Evolutionary conservation across 2,888 invertebrate genomes (phyloP).

Genomic region (Erebia epiphron): DNA sequence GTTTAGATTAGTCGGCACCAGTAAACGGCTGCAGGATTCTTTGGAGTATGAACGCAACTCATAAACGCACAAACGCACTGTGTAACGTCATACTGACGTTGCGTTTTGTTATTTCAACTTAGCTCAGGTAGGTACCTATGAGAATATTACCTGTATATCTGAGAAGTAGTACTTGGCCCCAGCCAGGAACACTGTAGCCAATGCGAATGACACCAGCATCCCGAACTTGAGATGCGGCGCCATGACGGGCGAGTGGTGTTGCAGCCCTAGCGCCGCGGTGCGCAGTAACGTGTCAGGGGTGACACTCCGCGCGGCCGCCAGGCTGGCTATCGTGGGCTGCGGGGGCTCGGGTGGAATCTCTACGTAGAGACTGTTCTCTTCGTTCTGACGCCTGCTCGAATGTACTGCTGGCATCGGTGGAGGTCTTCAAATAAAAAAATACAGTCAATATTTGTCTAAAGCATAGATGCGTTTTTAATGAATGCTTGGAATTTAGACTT

Average conservation of each 20-base stretch:
- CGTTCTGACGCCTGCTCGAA: slow-evolving; percentile 58
- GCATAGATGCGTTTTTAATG: neutral
- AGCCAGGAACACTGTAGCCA: slow-evolving; percentile 87
- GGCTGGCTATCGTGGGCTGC: slow-evolving; percentile 71
- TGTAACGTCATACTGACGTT: too few relatives aligned
- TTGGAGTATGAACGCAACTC: too few relatives aligned
- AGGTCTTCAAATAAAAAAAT: slow-evolving; percentile 45
- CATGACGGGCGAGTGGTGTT: slow-evolving; percentile 75
- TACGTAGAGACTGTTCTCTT: slow-evolving; percentile 73
- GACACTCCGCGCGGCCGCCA: slow-evolving; percentile 75
- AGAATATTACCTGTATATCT: slow-evolving; percentile 80
- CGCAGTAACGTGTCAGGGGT: slow-evolving; percentile 74
- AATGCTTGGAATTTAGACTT: too few relatives aligned
- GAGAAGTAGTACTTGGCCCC: slow-evolving; percentile 88
- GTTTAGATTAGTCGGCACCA: too few relatives aligned
- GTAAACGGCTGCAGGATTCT: too few relatives aligned
- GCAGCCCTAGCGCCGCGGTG: slow-evolving; percentile 74
- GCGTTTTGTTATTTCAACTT: too few relatives aligned
- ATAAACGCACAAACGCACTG: too few relatives aligned
- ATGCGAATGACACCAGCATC: slow-evolving; percentile 87
- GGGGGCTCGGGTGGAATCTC: slow-evolving; percentile 70
- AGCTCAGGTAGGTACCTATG: slow-evolving; percentile 9
- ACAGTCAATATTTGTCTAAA: neutral
- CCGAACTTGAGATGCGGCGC: slow-evolving; percentile 86
- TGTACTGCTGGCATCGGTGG: slow-evolving; percentile 65